Evolutionary conservation across 2,888 invertebrate species (phyloP), one percentile per base, ranked within the genome.

Genomic region (Isotomurus palustris): DNA sequence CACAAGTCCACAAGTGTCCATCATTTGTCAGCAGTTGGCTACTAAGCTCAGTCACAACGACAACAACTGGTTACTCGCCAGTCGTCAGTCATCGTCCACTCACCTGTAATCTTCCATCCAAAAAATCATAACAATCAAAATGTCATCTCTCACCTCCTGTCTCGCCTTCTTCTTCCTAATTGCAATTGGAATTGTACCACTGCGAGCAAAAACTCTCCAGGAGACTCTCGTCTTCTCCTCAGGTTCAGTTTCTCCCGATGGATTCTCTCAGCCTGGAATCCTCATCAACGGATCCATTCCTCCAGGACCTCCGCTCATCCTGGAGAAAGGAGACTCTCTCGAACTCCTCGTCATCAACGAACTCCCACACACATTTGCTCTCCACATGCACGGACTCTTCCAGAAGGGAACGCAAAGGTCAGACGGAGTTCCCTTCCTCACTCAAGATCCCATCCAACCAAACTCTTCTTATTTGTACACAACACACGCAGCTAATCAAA

Each of bases 351-450:
- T 49, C 17, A 10, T 28, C 6, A 49, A 49, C 19, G 12, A 27
- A 5, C 22, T 49, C 3, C 6, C 38, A 3, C 19, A 14, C 19
- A 36, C 53, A 17, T 45, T 56, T n/a, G 45, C 64, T 2, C 43
- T 66, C 19, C 66, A 66, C 49, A 61, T 62, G 32, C 66, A 66
- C 50, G 66, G 66, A n/a, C 35, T 66, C 2, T 53, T 57, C 2
- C 66, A 66, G 35, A 29, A 17, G 12, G 58, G 62, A 6, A 56
- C 60, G 6, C 38, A 64, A 1, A 56, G 28, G 12, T 55, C 62
- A 10, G 66, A 66, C 48, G 66, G 66, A 1, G 66, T 63, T 21
- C 60, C 66, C 2, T 29, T 25, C 12, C 53, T 66, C 1, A 66
- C 66, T 1, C 66, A 66, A 47, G 41, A 58, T 24, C 58, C 58